Evolutionary conservation across 2,797 vertebrate species (phyloP).

Genomic region (Lindbergichthys nudifrons): DNA sequence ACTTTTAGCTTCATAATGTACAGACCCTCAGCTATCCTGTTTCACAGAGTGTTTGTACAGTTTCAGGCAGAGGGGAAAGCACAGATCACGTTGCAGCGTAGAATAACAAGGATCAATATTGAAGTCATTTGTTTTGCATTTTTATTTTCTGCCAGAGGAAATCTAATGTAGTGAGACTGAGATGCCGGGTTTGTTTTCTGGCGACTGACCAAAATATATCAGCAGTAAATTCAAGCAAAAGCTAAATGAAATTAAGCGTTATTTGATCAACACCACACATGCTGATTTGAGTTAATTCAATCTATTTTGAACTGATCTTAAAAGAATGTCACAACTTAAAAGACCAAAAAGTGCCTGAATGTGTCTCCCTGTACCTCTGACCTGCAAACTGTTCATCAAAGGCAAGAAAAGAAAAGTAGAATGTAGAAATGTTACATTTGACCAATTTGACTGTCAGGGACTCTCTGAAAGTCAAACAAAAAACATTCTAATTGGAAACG

Average conservation of each 20-base stretch:
- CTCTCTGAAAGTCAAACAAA: conserved; percentile 1
- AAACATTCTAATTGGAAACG: conserved; percentile 9
- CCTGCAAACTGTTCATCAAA: conserved; percentile 13
- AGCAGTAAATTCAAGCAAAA: not conserved
- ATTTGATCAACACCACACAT: not conserved
- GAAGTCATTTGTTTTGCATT: not conserved
- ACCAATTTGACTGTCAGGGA: conserved; percentile 1
- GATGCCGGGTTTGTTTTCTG: conserved; percentile 5
- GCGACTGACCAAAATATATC: not conserved
- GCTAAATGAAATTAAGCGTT: not conserved
- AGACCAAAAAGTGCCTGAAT: conserved; percentile 7
- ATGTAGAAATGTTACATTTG: not conserved
- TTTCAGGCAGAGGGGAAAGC: conserved; percentile 16
- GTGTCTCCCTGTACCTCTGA: conserved; percentile 45
- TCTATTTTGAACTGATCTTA: conserved; percentile 5
- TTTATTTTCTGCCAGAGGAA: not conserved
- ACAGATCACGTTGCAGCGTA: conserved; percentile 8
- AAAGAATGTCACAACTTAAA: conserved; percentile 5
- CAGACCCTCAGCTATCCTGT: conserved; percentile 34
- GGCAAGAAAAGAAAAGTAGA: conserved; percentile 5
- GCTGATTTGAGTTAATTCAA: not conserved
- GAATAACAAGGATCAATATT: conserved; percentile 19
- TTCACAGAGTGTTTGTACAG: conserved; percentile 25
- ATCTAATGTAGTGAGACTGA: not conserved
- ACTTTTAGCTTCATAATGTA: conserved; percentile 35